Conservation (phyloP, 2,113 vertebrate species). For the Spea bombifrons region DNA sequence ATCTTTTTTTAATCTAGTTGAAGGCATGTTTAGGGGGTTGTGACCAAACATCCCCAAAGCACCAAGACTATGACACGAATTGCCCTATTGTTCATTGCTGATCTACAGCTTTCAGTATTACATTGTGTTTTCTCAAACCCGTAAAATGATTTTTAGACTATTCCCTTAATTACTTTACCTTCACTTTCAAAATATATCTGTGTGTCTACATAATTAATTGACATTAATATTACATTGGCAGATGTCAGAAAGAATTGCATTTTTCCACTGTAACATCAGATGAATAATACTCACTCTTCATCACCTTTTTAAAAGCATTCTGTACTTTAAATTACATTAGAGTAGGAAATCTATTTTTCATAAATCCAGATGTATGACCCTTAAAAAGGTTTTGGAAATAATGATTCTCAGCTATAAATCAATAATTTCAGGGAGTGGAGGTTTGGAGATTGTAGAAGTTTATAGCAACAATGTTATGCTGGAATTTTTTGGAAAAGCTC, state of each 20-base stretch:
- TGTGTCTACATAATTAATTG: neutral
- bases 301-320: constrained; percentile 31
- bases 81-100: too few relatives aligned
- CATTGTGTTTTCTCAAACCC: too few relatives aligned
- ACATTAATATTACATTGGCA: neutral
- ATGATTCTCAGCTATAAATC: constrained; percentile 39
- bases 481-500: constrained; percentile 10
- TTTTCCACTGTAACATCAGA: constrained; percentile 21
- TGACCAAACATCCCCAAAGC: too few relatives aligned
- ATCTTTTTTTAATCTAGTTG: too few relatives aligned
- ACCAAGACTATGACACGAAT: too few relatives aligned
- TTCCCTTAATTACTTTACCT: neutral
- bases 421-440: constrained; percentile 5
- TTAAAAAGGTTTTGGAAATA: constrained; percentile 35
- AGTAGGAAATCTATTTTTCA: constrained; percentile 29
- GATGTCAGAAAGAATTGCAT: neutral
- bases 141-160: too few relatives aligned
- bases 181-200: neutral
- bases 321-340: constrained; percentile 21
- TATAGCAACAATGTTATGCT: constrained; percentile 6
- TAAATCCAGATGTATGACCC: constrained; percentile 39
- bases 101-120: too few relatives aligned
- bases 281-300: constrained; percentile 9
- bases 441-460: neutral
- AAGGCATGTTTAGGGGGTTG: too few relatives aligned